Conservation (phyloP, 2,888 invertebrate species). For the Geotrupes spiniger region DNA sequence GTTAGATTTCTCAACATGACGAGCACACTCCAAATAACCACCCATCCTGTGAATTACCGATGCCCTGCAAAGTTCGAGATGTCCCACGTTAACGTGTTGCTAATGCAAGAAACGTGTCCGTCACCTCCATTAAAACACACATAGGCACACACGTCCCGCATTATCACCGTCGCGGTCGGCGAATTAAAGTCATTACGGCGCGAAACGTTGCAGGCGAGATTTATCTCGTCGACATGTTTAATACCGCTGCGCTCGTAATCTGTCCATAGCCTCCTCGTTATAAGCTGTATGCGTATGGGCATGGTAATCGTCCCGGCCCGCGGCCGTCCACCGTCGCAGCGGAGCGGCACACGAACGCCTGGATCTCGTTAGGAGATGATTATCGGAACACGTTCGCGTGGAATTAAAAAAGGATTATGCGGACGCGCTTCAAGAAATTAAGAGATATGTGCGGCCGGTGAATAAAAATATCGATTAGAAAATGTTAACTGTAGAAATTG, state of each 20-base stretch:
- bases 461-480: no score
- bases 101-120: no score
- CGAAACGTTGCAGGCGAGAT: conserved; percentile 14
- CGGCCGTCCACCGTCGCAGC: neutral
- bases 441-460: no score
- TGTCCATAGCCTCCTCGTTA: conserved; percentile 13
- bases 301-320: neutral
- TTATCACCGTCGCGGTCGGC: conserved; percentile 11
- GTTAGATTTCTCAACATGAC: no score
- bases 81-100: no score
- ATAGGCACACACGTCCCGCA: neutral
- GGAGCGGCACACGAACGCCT: neutral
- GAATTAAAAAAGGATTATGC: no score
- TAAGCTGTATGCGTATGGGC: conserved; percentile 9
- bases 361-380: conserved; percentile 2
- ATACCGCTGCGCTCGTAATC: conserved; percentile 15
- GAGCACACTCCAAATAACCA: no score
- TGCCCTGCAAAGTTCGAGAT: no score
- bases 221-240: conserved; percentile 15
- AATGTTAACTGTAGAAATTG: no score
- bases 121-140: no score
- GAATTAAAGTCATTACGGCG: conserved; percentile 9
- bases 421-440: no score
- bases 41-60: no score
- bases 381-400: neutral